phyloP scores from a whole-genome alignment of 2,888 invertebrate genomes.

The Drosophila mimetica region DNA sequence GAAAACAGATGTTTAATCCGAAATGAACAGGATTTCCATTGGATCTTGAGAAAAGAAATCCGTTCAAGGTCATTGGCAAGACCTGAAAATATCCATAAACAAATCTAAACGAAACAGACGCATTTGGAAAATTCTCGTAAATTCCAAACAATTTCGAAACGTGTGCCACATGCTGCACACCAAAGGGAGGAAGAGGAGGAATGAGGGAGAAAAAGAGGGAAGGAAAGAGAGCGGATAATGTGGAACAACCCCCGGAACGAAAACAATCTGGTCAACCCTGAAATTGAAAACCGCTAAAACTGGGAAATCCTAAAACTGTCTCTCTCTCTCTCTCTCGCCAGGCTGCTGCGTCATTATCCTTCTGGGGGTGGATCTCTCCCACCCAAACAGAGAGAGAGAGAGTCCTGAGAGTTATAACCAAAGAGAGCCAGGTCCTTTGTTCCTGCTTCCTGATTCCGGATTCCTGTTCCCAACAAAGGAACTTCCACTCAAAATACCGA shows the following conservation, averaged over 20 bases:
- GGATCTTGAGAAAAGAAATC: neutral
- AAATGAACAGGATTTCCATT: neutral
- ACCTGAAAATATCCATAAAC: neutral
- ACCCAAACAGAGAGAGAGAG: constrained; percentile 6
- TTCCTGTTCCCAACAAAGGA: constrained; percentile 24
- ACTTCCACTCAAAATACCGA: constrained; percentile 7
- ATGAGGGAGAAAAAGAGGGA: neutral
- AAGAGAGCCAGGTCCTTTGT: constrained; percentile 20
- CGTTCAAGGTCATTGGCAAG: constrained; percentile 67
- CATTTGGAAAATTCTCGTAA: constrained; percentile 48
- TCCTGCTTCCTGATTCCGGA: neutral
- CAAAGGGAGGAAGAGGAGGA: constrained; percentile 5
- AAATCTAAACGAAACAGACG: constrained; percentile 2
- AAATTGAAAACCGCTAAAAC: constrained; percentile 28
- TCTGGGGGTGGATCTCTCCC: constrained; percentile 42
- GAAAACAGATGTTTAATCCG: constrained; percentile 19
- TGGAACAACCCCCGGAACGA: constrained; percentile 21
- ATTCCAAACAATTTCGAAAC: constrained; percentile 53
- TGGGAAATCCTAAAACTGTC: constrained; percentile 8
- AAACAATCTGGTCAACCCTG: constrained; percentile 52
- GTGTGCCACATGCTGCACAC: constrained; percentile 60
- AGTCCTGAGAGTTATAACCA: neutral
- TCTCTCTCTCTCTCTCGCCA: constrained; percentile 10
- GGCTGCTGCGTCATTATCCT: constrained; percentile 42
- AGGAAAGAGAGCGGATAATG: neutral